These are phyloP conservation scores for Drosophila nikananu DNA, from an alignment of 1,140 invertebrate species.

Conservation along the genomic window DNA sequence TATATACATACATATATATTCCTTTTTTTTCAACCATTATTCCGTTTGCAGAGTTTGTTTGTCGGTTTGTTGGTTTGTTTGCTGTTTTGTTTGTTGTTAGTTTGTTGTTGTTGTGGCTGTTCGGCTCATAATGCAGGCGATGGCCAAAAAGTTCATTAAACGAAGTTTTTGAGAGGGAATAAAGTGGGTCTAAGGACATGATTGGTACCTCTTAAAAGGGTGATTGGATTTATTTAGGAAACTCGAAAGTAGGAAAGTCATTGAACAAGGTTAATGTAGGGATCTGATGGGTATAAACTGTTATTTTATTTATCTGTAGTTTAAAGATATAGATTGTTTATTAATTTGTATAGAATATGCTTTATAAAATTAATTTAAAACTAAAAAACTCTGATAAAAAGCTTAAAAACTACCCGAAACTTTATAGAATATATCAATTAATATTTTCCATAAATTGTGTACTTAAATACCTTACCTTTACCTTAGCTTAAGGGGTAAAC, in stretches of 20 bases:
- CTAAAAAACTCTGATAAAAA: not conserved
- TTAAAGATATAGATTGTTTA: not conserved
- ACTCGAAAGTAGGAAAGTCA: not conserved
- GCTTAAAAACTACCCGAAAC: not conserved
- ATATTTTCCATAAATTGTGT: not conserved
- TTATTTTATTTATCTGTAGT: not conserved
- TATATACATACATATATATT: not conserved
- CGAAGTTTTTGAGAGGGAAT: not conserved
- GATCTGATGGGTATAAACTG: no score
- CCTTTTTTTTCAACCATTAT: slow-evolving; percentile 8
- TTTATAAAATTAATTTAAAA: not conserved
- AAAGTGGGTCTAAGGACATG: not conserved
- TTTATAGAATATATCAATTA: not conserved
- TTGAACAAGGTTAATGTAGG: not conserved
- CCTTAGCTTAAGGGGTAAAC: slow-evolving; percentile 1
- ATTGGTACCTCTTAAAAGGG: not conserved
- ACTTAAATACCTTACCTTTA: not conserved
- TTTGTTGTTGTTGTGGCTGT: slow-evolving; percentile 29
- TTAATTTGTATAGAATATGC: not conserved
- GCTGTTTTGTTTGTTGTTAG: slow-evolving; percentile 35
- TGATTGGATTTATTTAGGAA: not conserved
- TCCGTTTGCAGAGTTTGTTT: slow-evolving; percentile 58
- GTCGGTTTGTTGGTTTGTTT: slow-evolving; percentile 47
- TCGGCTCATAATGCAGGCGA: slow-evolving; percentile 47
- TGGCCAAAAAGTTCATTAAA: slow-evolving; percentile 58